These are phyloP conservation scores for Mylabris phalerata DNA, from an alignment of 1,140 invertebrate species.

Conservation along the genomic window DNA sequence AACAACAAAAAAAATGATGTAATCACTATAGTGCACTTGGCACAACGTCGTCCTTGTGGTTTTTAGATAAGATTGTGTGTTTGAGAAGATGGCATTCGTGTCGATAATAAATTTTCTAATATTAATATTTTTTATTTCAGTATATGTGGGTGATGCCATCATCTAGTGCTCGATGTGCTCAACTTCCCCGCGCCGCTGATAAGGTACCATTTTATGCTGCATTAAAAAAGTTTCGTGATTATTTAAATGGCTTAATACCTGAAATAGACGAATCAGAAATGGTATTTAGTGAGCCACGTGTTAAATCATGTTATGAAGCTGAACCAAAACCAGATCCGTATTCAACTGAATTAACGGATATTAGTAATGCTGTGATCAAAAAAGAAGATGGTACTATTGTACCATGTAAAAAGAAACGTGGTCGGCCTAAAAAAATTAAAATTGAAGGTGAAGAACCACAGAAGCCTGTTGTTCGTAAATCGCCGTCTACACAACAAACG, in stretches of 20 bases:
- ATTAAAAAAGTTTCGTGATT: conserved; percentile 90
- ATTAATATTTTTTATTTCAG: conserved; percentile 47
- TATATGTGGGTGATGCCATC: conserved; percentile 99
- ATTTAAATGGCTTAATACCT: conserved; percentile 82
- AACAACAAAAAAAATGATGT: too few species aligned
- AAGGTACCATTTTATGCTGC: conserved; percentile 96
- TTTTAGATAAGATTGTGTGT: too few species aligned
- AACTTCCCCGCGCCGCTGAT: conserved; percentile 88
- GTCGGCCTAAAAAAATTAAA: conserved; percentile 80
- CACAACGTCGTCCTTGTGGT: too few species aligned
- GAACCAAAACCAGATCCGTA: conserved; percentile 43
- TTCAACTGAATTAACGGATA: conserved; percentile 40
- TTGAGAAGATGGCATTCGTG: too few species aligned
- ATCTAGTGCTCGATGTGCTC: conserved; percentile 91
- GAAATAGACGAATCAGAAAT: conserved; percentile 87
- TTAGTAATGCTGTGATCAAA: conserved; percentile 45
- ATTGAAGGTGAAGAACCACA: conserved; percentile 58
- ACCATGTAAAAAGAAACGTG: conserved; percentile 80
- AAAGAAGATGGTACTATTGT: conserved; percentile 55
- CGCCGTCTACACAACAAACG: conserved; percentile 39
- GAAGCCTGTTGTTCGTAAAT: conserved; percentile 50
- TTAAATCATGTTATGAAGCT: conserved; percentile 54
- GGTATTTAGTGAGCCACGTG: conserved; percentile 75
- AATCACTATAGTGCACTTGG: too few species aligned
- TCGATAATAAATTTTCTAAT: not conserved